Percentiles rank a stretch among this genome's conserved stretches.
Evolutionary conservation across 2,113 vertebrate genomes (phyloP).

Genomic region (Diadophis punctatus): DNA sequence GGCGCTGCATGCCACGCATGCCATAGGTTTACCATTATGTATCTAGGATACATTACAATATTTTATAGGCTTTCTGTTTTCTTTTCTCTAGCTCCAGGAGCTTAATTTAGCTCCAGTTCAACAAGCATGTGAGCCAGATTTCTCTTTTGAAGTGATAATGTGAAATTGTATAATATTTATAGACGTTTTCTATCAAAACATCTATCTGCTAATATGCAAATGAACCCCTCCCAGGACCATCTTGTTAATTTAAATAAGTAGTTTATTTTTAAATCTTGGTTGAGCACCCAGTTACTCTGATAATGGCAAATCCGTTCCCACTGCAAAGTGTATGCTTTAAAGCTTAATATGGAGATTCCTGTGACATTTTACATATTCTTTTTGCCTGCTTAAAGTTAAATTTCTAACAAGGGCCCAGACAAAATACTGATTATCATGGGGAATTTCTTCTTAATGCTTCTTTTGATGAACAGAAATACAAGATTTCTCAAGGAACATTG

Average conservation of each 20-base stretch:
- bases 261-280: conserved; percentile 15
- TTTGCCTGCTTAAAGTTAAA: background rate
- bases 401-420: background rate
- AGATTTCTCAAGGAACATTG: background rate
- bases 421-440: background rate
- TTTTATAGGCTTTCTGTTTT: background rate
- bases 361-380: background rate
- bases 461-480: background rate
- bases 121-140: background rate
- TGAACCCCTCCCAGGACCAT: background rate
- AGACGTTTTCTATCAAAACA: background rate
- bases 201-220: background rate
- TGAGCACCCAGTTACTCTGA: background rate
- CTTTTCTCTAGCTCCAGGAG: background rate
- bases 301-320: background rate
- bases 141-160: background rate
- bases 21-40: too few relatives aligned
- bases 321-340: background rate
- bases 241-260: conserved; percentile 5
- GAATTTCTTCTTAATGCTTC: background rate
- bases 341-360: background rate
- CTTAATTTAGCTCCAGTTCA: background rate
- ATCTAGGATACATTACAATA: background rate
- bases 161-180: background rate
- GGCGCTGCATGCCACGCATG: too few relatives aligned